Evolutionary conservation across 2,797 vertebrate genomes (phyloP).

Genomic region (Malacoraja senta): DNA sequence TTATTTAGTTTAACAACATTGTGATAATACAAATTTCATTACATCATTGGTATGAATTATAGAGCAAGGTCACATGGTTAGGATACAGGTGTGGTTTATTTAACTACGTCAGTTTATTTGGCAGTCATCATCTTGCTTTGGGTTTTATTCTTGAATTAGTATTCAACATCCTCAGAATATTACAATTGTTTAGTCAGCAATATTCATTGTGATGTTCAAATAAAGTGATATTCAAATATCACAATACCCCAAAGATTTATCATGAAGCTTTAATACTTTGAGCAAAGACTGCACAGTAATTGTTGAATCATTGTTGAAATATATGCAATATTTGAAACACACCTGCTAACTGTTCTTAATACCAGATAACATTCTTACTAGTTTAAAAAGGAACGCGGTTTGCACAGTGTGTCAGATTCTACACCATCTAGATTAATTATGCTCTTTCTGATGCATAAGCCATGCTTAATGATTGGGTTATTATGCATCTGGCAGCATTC

Average conservation of each 20-base stretch:
- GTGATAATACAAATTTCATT: not conserved
- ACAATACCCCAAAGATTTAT: not conserved
- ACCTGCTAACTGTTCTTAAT: not conserved
- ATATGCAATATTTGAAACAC: not conserved
- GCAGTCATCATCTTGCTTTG: not conserved
- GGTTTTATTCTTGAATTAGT: not conserved
- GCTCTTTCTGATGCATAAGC: not conserved
- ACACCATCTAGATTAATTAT: not conserved
- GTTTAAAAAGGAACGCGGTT: not conserved
- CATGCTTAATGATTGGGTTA: not conserved
- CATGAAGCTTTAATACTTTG: not conserved
- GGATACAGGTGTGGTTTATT: conserved; percentile 5
- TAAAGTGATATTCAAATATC: not conserved
- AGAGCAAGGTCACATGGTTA: not conserved
- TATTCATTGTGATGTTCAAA: not conserved
- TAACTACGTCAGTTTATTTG: not conserved
- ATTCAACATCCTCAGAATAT: not conserved
- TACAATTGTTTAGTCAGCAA: not conserved
- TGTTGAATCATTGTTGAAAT: conserved; percentile 14
- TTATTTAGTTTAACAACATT: not conserved
- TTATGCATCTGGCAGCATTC: not conserved
- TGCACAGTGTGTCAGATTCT: not conserved
- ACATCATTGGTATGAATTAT: not conserved
- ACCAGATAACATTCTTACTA: not conserved
- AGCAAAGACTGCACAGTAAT: not conserved